Percentiles rank a stretch among this genome's conserved stretches.
Evolutionary conservation across 2,888 invertebrate genomes (phyloP).

Genomic region (Yponomeuta cagnagella): DNA sequence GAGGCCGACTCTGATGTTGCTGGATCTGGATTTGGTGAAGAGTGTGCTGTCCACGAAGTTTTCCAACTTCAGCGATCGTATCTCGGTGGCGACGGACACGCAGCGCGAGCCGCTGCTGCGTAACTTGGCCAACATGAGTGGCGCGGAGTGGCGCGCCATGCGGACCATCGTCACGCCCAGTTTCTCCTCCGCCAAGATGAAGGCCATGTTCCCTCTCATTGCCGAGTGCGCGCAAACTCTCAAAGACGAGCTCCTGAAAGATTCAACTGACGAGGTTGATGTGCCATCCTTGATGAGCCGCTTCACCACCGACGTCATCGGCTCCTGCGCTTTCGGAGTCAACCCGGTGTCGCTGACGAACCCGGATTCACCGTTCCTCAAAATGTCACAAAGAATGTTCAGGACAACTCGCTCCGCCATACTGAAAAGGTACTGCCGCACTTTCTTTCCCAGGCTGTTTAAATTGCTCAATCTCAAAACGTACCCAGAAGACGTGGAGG

Average conservation of each 20-base stretch:
- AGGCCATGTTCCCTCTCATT: slow-evolving; percentile 66
- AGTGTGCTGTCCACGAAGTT: slow-evolving; percentile 55
- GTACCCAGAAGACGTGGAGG: slow-evolving; percentile 58
- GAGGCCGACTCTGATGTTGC: slow-evolving; percentile 58
- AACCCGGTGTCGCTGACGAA: slow-evolving; percentile 58
- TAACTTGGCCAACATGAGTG: slow-evolving; percentile 65
- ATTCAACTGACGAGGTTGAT: slow-evolving; percentile 45
- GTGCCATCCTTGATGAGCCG: slow-evolving; percentile 56
- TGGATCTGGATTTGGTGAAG: slow-evolving; percentile 58
- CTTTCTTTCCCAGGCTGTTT: slow-evolving; percentile 60
- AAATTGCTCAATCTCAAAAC: slow-evolving; percentile 60
- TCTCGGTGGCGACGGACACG: slow-evolving; percentile 59
- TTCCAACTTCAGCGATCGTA: slow-evolving; percentile 55
- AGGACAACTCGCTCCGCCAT: slow-evolving; percentile 50
- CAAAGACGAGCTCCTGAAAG: slow-evolving; percentile 38
- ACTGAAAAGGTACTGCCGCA: slow-evolving; percentile 59
- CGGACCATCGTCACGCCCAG: slow-evolving; percentile 63
- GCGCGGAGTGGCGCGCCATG: slow-evolving; percentile 67
- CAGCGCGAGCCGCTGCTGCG: slow-evolving; percentile 61
- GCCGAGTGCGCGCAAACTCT: slow-evolving; percentile 56
- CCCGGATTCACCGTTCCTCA: slow-evolving; percentile 57
- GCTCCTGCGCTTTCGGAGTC: slow-evolving; percentile 67
- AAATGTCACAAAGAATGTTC: slow-evolving; percentile 67
- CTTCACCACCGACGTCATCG: slow-evolving; percentile 66
- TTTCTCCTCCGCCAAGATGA: slow-evolving; percentile 70